Evolutionary conservation across 2,888 invertebrate species (phyloP), one percentile per base, ranked within the genome.

Genomic region (Troides oblongomaculatus): DNA sequence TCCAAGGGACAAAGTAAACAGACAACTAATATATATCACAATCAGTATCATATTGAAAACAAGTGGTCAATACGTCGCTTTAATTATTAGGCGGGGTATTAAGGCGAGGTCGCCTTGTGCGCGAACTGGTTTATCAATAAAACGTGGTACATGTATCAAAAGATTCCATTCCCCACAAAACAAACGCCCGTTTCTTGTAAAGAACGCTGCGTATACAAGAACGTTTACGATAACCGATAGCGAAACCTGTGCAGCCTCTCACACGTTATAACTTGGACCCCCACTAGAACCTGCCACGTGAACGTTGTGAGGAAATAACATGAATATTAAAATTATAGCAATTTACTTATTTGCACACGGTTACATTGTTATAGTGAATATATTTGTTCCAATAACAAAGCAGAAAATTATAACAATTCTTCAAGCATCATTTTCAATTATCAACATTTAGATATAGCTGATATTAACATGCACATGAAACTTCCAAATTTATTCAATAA

Each of bases 121-220:
- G 80, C 84, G 79, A 89, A 92, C 92, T 90, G 90, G 92, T 92
- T 90, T 91, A 86, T 85, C 85, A 85, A 80, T 81, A 71, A 75
- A 76, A 72, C 75, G 80, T 78, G 82, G 80, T 74, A 74, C 81
- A 83, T 87, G 84, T 78, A 76, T 82, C 74, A 75, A 82, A 83
- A 81, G 78, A 75, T 77, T 74, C 77, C 71, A 75, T 72, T 72
- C 71, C 69, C 71, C 73, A 63, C 70, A 66, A 71, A 66, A 72
- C 71, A 72, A 74, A 71, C 62, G 73, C 69, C 74, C 62, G 68
- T 68, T 59, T 71, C 61, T 66, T 50, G 63, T 25, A 59, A 66
- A 56, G 21, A 63, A 68, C 58, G 39, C 62, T 65, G 57, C 59
- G 50, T 25, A 25, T 66, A 58, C 8, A 58, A 14, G 61, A n/a